These are phyloP conservation scores for Sebastes vulpes DNA, from an alignment of 2,797 vertebrate genomes.

Conservation along the genomic window DNA sequence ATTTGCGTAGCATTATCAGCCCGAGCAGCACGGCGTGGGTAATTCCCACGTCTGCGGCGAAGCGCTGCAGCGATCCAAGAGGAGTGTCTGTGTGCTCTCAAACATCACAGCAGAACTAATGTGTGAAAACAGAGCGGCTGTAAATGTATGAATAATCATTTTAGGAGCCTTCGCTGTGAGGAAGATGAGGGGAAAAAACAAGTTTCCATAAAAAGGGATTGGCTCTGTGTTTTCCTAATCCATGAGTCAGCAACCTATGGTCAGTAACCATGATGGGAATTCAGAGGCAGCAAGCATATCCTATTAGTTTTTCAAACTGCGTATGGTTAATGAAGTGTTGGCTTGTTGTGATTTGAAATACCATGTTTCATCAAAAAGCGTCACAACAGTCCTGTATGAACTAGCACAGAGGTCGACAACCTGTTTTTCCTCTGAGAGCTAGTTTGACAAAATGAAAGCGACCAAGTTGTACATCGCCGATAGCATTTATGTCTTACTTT, in stretches of 20 bases:
- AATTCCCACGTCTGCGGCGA: slow-evolving; percentile 18
- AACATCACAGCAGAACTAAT: slow-evolving; percentile 39
- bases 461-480: background rate
- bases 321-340: background rate
- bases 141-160: slow-evolving; percentile 38
- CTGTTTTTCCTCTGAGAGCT: background rate
- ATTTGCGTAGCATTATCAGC: slow-evolving; percentile 56
- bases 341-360: background rate
- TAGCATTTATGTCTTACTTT: background rate
- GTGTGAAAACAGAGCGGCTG: slow-evolving; percentile 41
- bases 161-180: slow-evolving; percentile 2
- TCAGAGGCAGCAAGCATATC: background rate
- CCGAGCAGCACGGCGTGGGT: slow-evolving; percentile 4
- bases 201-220: slow-evolving; percentile 1
- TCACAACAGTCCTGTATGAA: too few species aligned
- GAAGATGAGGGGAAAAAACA: slow-evolving; percentile 4
- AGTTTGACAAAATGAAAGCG: background rate
- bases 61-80: slow-evolving; percentile 14
- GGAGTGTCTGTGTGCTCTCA: slow-evolving; percentile 14
- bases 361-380: background rate
- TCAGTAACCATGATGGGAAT: slow-evolving; percentile 5
- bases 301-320: slow-evolving; percentile 11
- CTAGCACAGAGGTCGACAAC: background rate
- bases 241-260: slow-evolving; percentile 38
- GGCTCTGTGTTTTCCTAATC: slow-evolving; percentile 7